These are phyloP conservation scores for Caenorhabditis sulstoni DNA, from an alignment of 2,888 invertebrate genomes.

Conservation along the genomic window DNA sequence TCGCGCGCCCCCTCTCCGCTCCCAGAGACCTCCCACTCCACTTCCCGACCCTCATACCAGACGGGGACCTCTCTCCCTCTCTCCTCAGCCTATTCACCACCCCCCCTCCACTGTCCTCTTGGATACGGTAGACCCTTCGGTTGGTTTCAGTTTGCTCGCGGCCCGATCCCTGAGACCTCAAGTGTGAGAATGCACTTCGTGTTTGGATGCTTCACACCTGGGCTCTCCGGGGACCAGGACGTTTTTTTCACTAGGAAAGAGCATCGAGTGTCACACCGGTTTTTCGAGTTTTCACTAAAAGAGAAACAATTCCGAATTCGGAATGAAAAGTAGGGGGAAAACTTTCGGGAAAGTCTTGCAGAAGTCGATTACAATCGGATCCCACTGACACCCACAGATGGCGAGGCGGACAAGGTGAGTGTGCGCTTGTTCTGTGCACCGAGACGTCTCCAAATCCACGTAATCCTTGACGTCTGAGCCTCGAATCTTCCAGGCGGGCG, in stretches of 20 bases:
- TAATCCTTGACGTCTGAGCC: neutral
- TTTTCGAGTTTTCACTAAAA: conserved; percentile 10
- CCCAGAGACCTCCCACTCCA: neutral
- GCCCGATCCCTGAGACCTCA: conserved; percentile 72
- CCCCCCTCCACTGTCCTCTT: neutral
- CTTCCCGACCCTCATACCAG: neutral
- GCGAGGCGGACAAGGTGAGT: conserved; percentile 51
- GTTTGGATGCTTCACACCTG: conserved; percentile 46
- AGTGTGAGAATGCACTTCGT: conserved; percentile 43
- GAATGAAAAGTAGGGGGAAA: neutral
- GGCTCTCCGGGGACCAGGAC: conserved; percentile 64
- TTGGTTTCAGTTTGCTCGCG: conserved; percentile 42
- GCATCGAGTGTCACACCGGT: conserved; percentile 21
- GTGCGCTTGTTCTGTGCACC: neutral
- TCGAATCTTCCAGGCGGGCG: conserved; percentile 60
- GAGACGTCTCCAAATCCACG: neutral
- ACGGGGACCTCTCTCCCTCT: neutral
- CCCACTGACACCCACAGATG: conserved; percentile 55
- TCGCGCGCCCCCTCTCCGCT: conserved; percentile 32
- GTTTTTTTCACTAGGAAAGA: neutral
- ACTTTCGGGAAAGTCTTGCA: conserved; percentile 10
- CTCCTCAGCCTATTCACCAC: neutral
- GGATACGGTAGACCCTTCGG: conserved; percentile 33
- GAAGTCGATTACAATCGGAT: conserved; percentile 54
- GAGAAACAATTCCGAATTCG: neutral